phyloP scores from a whole-genome alignment of 2,888 invertebrate genomes.

The Chrysodeixis includens region DNA sequence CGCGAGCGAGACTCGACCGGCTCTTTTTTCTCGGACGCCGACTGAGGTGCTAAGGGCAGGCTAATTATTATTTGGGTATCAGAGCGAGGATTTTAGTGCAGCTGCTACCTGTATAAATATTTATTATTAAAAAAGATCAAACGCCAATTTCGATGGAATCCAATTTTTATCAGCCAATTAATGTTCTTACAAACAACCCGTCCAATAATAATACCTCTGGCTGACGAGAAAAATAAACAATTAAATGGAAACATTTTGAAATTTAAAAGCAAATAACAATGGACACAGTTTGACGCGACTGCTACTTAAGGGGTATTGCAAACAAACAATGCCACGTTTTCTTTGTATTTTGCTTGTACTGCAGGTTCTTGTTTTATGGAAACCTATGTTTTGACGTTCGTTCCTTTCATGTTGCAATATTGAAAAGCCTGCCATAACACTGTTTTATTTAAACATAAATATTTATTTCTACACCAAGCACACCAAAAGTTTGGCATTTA shows the following conservation, averaged over 20 bases:
- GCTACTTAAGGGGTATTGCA: not conserved
- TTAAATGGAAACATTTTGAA: slow-evolving; percentile 19
- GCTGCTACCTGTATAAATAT: slow-evolving; percentile 90
- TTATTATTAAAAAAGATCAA: slow-evolving; percentile 87
- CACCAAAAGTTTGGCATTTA: no score
- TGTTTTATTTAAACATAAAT: no score
- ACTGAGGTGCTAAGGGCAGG: slow-evolving; percentile 89
- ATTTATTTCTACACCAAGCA: no score
- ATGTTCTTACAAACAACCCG: slow-evolving; percentile 59
- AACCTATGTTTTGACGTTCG: not conserved
- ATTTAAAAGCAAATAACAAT: slow-evolving; percentile 1
- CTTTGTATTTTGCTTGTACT: not conserved
- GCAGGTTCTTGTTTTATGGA: not conserved
- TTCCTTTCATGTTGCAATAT: not conserved
- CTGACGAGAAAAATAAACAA: slow-evolving; percentile 28
- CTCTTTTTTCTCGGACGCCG: slow-evolving; percentile 84
- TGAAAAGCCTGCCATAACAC: no score
- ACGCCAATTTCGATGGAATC: slow-evolving; percentile 85
- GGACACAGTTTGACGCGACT: not conserved
- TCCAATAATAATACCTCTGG: slow-evolving; percentile 30
- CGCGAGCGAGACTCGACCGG: slow-evolving; percentile 82
- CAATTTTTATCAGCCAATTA: slow-evolving; percentile 77
- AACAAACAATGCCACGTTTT: not conserved
- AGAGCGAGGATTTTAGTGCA: slow-evolving; percentile 86
- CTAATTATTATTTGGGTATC: slow-evolving; percentile 89